Conservation (phyloP, 1,140 invertebrate genomes). For the Drosophila melanogaster region Release_6_plus_ISO1_MT NT_033777.3:27789501-27790000, state of each 20-base stretch:
- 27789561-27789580: conserved; percentile 7
- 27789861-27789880: not conserved
- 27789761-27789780: conserved; percentile 26
- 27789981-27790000: conserved; percentile 47
- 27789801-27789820: not conserved
- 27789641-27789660: conserved; percentile 38
- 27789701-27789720: conserved; percentile 6
- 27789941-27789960: conserved; percentile 20
- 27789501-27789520: conserved; percentile 49
- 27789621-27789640: conserved; percentile 10
- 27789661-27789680: conserved; percentile 12
- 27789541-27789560: conserved; percentile 21
- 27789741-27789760: conserved; percentile 35
- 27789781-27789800: not conserved
- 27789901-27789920: conserved; percentile 16
- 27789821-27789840: conserved; percentile 1
- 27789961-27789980: conserved; percentile 68
- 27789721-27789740: conserved; percentile 25
- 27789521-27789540: conserved; percentile 43
- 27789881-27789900: not conserved
- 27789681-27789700: not conserved
- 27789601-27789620: conserved; percentile 6
- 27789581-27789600: conserved; percentile 35
- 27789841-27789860: conserved; percentile 19
- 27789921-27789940: conserved; percentile 45